These are phyloP conservation scores for Mystacornis crossleyi DNA, from an alignment of 2,113 vertebrate species.

Conservation along the genomic window DNA sequence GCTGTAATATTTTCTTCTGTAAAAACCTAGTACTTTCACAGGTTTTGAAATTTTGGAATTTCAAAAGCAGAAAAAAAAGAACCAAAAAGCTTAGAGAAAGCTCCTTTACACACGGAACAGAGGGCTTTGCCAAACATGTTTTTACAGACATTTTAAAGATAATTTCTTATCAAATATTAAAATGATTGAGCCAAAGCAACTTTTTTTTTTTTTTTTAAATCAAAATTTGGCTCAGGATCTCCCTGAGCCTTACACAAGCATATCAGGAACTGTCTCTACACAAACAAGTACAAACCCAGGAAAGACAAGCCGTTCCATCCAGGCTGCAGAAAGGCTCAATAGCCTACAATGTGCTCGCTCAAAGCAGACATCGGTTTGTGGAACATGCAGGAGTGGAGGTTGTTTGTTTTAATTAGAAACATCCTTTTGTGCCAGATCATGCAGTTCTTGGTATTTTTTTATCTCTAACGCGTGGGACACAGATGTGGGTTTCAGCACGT, in stretches of 20 bases:
- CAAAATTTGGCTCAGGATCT: neutral
- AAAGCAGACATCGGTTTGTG: neutral
- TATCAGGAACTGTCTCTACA: neutral
- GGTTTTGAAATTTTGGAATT: neutral
- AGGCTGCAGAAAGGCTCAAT: neutral
- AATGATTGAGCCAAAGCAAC: neutral
- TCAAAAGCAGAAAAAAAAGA: neutral
- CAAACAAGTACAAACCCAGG: neutral
- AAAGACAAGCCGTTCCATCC: neutral
- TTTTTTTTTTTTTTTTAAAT: neutral
- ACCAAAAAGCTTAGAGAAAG: neutral
- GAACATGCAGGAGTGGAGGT: neutral
- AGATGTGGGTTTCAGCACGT: constrained; percentile 20
- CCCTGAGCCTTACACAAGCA: neutral
- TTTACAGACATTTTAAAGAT: neutral
- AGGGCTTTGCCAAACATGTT: neutral
- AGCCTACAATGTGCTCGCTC: fast-evolving
- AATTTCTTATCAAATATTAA: neutral
- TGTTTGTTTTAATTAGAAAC: constrained; percentile 10
- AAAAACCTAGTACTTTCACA: neutral
- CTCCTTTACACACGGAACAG: neutral
- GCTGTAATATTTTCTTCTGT: neutral
- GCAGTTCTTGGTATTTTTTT: neutral
- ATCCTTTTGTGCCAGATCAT: neutral
- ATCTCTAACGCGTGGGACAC: neutral